These are phyloP conservation scores for Mimas tiliae DNA, from an alignment of 2,888 invertebrate species.

Conservation along the genomic window DNA sequence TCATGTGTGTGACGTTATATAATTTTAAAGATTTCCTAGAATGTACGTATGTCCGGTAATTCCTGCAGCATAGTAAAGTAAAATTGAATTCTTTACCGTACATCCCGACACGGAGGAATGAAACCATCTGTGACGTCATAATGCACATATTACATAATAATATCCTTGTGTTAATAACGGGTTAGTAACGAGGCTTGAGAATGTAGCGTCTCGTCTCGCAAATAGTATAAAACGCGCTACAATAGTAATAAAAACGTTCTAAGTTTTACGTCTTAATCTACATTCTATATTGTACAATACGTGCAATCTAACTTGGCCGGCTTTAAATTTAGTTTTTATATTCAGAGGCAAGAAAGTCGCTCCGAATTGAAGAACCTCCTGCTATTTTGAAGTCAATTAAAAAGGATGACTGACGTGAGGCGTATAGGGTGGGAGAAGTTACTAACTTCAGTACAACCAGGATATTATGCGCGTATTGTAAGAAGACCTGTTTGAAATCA, in stretches of 20 bases:
- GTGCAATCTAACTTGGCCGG: no score
- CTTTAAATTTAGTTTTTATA: no score
- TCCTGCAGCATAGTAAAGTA: slow-evolving; percentile 38
- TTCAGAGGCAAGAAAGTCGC: no score
- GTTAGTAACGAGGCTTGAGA: slow-evolving; percentile 26
- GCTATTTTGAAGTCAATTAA: no score
- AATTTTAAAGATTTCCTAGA: slow-evolving; percentile 40
- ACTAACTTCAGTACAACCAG: no score
- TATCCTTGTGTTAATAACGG: slow-evolving; percentile 51
- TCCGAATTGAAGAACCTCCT: no score
- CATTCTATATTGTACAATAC: background rate
- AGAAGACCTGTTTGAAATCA: no score
- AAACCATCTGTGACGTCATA: slow-evolving; percentile 50
- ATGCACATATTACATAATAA: no score
- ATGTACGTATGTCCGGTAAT: slow-evolving; percentile 40
- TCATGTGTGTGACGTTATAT: slow-evolving; percentile 19
- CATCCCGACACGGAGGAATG: slow-evolving; percentile 37
- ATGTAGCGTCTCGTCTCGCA: slow-evolving; percentile 4
- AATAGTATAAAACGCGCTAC: background rate
- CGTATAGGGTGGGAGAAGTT: no score
- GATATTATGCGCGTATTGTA: no score
- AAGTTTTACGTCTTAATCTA: slow-evolving; percentile 1
- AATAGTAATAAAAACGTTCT: slow-evolving; percentile 9
- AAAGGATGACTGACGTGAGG: no score
- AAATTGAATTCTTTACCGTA: slow-evolving; percentile 40